phyloP scores from a whole-genome alignment of 2,113 vertebrate genomes.

The Atractosteus spatula region DNA sequence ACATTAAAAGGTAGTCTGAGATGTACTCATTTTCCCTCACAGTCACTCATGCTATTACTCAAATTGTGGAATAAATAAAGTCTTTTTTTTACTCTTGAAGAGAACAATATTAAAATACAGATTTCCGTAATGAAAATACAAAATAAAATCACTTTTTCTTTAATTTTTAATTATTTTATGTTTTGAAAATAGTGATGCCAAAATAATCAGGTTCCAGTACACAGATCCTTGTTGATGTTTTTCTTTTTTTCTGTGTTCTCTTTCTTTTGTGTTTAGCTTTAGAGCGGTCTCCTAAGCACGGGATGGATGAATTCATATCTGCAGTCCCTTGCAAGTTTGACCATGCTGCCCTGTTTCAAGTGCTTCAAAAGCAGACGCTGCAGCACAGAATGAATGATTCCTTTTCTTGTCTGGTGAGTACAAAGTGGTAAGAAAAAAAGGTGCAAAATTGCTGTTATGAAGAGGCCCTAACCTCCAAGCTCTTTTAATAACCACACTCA shows the following conservation, averaged over 20 bases:
- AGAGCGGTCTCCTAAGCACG: conserved; percentile 85
- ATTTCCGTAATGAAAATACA: too few species aligned
- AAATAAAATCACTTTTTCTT: too few species aligned
- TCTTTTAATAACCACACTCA: conserved; percentile 63
- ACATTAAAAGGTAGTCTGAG: too few species aligned
- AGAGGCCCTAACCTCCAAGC: conserved; percentile 59
- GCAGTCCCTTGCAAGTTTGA: conserved; percentile 83
- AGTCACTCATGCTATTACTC: too few species aligned
- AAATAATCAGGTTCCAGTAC: not conserved
- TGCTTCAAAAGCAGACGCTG: conserved; percentile 87
- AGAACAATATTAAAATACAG: too few species aligned
- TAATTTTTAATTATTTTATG: too few species aligned
- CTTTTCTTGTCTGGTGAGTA: conserved; percentile 94
- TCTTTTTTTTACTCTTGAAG: too few species aligned
- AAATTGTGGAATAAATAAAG: too few species aligned
- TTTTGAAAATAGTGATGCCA: too few species aligned
- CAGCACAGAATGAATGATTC: conserved; percentile 94
- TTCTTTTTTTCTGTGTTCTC: not conserved
- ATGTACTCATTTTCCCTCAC: too few species aligned
- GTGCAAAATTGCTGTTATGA: conserved; percentile 62
- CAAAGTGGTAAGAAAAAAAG: conserved; percentile 37
- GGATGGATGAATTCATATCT: conserved; percentile 91
- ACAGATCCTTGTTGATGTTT: not conserved
- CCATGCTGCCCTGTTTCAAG: conserved; percentile 83
- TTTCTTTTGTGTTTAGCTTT: conserved; percentile 53